Evolutionary conservation across 2,888 invertebrate genomes (phyloP), one percentile per base, ranked within the genome.

Genomic region (Heteromyza rotundicornis): DNA sequence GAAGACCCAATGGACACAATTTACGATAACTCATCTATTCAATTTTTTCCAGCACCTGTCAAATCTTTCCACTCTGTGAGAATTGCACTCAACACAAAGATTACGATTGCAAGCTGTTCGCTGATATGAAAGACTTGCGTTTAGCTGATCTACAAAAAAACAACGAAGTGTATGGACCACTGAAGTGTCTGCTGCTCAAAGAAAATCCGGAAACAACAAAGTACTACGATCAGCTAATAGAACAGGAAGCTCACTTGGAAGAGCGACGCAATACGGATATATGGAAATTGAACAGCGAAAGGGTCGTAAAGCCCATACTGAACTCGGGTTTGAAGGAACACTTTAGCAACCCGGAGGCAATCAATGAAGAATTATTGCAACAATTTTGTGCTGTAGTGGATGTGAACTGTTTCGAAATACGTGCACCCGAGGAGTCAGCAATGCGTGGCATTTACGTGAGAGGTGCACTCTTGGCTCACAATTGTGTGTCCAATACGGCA

Each of bases 321-420:
- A 56, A 68, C 0, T 68, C 75, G 2, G 72, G 75, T 7, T 51
- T 79, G 2, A 19, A 69, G 2, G 55, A 62, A 12, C 69, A 72
- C 24, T 64, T 83, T 14, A 68, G 63, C 1, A n/a, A 67, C 40
- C 80, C 80, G 2, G 72, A 72, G 0, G 84, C 86, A 16, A 62
- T 70, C 2, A 82, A 86, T 51, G 77, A 65, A 17, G 75, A 77
- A 22, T 70, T 88, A 2, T 81, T 91, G 5, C 92, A 93, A 74
- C 86, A 85, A 67, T 84, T 92, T 22, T 89, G 91, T 66, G 91
- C 90, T 0, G 87, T 90, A 20, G 84, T 92, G 20, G 93, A 93
- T 78, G 89, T 92, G 0, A 94, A 93, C 80, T 87, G 89, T 44
- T 92, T 91, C 75, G 92, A 93, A 80, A 86, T 93, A 12, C 86